A percentile compares a stretch with the other conserved stretches of the same genome.
Evolutionary conservation across 2,888 invertebrate genomes (phyloP).

Genomic region (Crematogaster levior): DNA sequence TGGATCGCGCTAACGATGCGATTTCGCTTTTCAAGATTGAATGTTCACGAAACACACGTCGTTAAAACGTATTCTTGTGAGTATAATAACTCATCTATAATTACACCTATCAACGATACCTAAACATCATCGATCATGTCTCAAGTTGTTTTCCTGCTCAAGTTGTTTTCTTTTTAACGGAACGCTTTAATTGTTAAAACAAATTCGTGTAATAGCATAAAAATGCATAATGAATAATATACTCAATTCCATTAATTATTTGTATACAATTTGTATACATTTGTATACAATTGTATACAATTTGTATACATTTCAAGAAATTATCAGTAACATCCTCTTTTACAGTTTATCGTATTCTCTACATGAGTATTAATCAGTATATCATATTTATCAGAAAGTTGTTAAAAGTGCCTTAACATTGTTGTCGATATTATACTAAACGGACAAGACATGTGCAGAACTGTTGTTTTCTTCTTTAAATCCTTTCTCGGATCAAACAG

Average conservation of each 20-base stretch:
- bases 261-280: too few species aligned
- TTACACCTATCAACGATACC: constrained; percentile 36
- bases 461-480: background rate
- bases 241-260: background rate
- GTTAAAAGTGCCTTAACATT: too few species aligned
- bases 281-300: too few species aligned
- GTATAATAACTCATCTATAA: constrained; percentile 40
- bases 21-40: constrained; percentile 36
- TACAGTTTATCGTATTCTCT: background rate
- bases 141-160: background rate
- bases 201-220: background rate
- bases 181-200: background rate
- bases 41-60: constrained; percentile 30
- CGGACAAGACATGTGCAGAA: background rate
- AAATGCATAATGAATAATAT: background rate
- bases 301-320: background rate
- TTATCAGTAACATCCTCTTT: background rate
- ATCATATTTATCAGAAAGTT: background rate
- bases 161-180: constrained; percentile 19
- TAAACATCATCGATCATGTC: constrained; percentile 25
- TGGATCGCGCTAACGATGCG: constrained; percentile 33
- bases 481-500: background rate
- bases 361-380: background rate
- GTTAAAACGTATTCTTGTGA: constrained; percentile 23
- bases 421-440: background rate